Base-by-base conservation (phyloP, 2,113 vertebrate species). In the Colistium nudipinnis region DNA sequence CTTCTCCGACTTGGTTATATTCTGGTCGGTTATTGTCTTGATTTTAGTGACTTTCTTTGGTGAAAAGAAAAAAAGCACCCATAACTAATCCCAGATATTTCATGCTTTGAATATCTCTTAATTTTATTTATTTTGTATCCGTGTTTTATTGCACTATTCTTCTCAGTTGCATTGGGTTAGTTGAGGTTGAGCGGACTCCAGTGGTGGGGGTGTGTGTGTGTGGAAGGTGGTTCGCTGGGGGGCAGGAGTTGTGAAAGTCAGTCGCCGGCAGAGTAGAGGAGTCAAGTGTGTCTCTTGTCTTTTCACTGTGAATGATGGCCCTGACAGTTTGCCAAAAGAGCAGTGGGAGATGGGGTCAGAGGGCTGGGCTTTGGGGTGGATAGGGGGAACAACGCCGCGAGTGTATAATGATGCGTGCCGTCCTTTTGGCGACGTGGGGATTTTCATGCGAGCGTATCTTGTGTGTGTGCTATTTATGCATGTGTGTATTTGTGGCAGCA, bases 291-390 rank as follows among this genome's bases (percentile, higher is more conserved):
- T 85, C 83, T 82, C 55, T 68, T 87, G 84, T 88, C 80, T 87
- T 85, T 91, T 87, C 77, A 87, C 78, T 80, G 87, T 89, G 90
- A 89, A 84, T 91, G 91, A 92, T 92, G 90, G 89, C 80, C 92
- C 88, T 93, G 92, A 93, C 91, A 92, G 91, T 88, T 91, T 41
- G 79, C 89, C 91, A 91, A 90, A 92, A 91, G 91, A 90, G 83
- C 88, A 89, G 87, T 69, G 83, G 85, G 86, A 69, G 78, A 70
- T 27, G 69, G 53, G 85, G 85, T 88, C 76, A 76, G 63, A 84
- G 73, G 85, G 86, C 70, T 39, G 19, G 14, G 83, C 86, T 87
- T 60, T 7, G 48, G 77, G 87, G 70, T 28, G 55, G 72, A 60
- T 39, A 59, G 43, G 43, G 69, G 73, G 78, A 74, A 56, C 63